A percentile compares a stretch with the other conserved stretches of the same genome.
phyloP scores from a whole-genome alignment of 2,888 invertebrate species.

The Dasypogon diadema region DNA sequence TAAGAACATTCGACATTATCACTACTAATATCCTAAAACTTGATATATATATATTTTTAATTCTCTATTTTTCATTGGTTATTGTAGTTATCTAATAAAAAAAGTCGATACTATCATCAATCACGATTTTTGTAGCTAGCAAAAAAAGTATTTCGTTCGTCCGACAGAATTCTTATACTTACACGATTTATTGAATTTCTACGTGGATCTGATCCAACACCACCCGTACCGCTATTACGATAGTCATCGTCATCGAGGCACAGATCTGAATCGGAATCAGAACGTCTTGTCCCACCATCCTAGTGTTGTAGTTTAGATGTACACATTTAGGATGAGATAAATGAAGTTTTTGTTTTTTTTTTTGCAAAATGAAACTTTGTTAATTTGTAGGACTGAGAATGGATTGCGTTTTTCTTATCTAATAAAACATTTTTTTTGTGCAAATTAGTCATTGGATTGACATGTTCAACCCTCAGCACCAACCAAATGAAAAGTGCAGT shows the following conservation, averaged over 20 bases:
- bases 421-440: too few species aligned
- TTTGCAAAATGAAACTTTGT: too few species aligned
- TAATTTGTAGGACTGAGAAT: too few species aligned
- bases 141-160: conserved; percentile 67
- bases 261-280: conserved; percentile 91
- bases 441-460: too few species aligned
- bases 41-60: neutral
- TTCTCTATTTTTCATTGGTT: neutral
- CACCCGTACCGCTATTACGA: conserved; percentile 63
- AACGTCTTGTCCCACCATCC: conserved; percentile 77
- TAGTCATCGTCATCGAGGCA: conserved; percentile 81
- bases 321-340: neutral
- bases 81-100: conserved; percentile 16
- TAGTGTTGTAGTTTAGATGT: conserved; percentile 61
- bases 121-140: conserved; percentile 69
- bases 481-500: too few species aligned
- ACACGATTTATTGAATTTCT: conserved; percentile 69
- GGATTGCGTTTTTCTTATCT: too few species aligned
- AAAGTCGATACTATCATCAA: conserved; percentile 59
- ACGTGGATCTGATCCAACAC: conserved; percentile 61
- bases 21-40: conserved; percentile 15
- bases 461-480: too few species aligned
- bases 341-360: neutral
- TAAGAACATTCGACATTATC: neutral
- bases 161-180: conserved; percentile 68